These are phyloP conservation scores for Macrotis lagotis DNA, from an alignment of 2,113 vertebrate species.

Conservation along the genomic window DNA sequence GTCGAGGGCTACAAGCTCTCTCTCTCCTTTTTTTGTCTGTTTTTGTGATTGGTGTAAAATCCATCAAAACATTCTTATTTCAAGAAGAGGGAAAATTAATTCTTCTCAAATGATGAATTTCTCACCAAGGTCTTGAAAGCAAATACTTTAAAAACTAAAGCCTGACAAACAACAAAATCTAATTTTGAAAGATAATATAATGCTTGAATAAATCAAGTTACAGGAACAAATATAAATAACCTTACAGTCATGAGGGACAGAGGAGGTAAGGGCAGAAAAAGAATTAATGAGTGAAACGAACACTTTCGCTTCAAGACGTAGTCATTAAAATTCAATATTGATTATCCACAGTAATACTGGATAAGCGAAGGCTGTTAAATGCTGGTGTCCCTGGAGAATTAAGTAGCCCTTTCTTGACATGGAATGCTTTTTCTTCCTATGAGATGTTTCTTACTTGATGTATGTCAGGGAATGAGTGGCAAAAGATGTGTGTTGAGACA, in stretches of 20 bases:
- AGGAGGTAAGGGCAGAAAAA: constrained; percentile 33
- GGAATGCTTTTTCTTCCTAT: background rate
- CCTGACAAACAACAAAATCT: constrained; percentile 49
- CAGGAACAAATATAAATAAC: constrained; percentile 40
- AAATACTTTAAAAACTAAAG: constrained; percentile 64
- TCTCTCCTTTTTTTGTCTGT: background rate
- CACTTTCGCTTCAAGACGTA: constrained; percentile 7
- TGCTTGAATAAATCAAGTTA: constrained; percentile 19
- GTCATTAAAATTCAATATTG: constrained; percentile 32
- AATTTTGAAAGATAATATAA: constrained; percentile 56
- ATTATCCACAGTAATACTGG: background rate
- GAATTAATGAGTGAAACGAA: constrained; percentile 36
- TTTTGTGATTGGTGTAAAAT: background rate
- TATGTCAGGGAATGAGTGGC: background rate
- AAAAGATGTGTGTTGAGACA: background rate
- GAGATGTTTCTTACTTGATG: background rate
- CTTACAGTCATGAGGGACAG: constrained; percentile 13
- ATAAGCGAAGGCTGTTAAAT: background rate
- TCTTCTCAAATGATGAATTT: constrained; percentile 56
- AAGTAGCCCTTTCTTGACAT: background rate
- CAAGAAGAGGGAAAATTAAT: constrained; percentile 54
- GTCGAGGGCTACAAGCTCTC: background rate
- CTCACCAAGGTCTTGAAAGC: constrained; percentile 58
- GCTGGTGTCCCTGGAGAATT: background rate
- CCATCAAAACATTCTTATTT: constrained; percentile 63